Evolutionary conservation across 2,888 invertebrate species (phyloP).

Genomic region (Trissolcus japonicus): DNA sequence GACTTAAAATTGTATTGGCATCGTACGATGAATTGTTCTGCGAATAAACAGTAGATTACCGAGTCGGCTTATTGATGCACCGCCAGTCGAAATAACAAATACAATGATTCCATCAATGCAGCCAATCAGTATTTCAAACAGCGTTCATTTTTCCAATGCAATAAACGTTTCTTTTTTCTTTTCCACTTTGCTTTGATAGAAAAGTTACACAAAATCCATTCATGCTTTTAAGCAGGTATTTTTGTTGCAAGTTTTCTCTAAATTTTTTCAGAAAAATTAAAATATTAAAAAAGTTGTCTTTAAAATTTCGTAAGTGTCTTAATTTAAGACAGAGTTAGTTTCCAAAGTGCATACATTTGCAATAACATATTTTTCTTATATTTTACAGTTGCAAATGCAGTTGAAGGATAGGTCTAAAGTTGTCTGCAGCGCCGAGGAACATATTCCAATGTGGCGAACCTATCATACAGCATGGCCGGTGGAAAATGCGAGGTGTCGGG

Average conservation of each 20-base stretch:
- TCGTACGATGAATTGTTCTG: constrained; percentile 38
- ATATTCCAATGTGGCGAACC: constrained; percentile 6
- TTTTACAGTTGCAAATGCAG: background rate
- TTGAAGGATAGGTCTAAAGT: no score
- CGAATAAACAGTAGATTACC: constrained; percentile 41
- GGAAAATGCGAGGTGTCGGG: constrained; percentile 59
- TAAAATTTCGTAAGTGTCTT: no score
- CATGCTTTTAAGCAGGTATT: no score
- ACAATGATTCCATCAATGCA: constrained; percentile 42
- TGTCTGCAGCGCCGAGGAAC: no score
- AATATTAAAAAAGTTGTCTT: no score
- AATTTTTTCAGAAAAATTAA: no score
- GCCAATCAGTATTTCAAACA: constrained; percentile 39
- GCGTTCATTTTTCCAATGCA: constrained; percentile 19
- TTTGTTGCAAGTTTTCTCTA: no score
- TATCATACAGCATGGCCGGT: constrained; percentile 45
- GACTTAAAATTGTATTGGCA: constrained; percentile 33
- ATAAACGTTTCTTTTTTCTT: constrained; percentile 11
- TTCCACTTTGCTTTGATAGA: background rate
- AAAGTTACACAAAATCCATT: no score
- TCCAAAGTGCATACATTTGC: no score
- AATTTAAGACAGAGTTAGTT: no score
- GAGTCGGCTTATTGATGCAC: constrained; percentile 25
- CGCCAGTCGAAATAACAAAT: constrained; percentile 33
- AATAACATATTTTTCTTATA: constrained; percentile 1